Base-by-base conservation (phyloP, 2,797 vertebrate species). In the Ctenopoma kingsleyae region DNA sequence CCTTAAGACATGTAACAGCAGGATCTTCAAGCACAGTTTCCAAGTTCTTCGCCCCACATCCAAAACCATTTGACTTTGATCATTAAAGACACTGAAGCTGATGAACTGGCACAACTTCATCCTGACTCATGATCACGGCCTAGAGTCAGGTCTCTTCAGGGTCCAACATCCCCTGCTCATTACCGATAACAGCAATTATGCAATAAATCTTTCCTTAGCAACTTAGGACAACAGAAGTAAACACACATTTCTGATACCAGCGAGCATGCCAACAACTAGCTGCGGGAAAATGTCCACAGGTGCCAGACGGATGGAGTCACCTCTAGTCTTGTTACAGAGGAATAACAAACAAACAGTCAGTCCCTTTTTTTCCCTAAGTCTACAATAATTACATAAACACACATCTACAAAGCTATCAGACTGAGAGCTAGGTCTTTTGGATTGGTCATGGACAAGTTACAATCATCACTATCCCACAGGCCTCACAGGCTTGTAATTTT, bases 131-230 rank as follows among this genome's bases (percentile, higher is more conserved):
- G 41, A 62, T 72, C 71, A 67, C 70, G 77, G 86, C 67, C 71
- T 67, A 11, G 67, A 69, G 73, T 80, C 84, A 47, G 74, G 56
- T 65, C 78, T 88, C 51, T 80, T 84, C 64, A 35, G 77, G 75
- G 82, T 87, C 87, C 84, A 83, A 81, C 81, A 84, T 89, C 77
- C 55, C 83, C 81, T 81, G 59, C 74, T 82, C 64, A 59, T 85
- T 90, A 85, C 80, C 52, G 87, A 91, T 90, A 90, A 82, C 80
- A 66, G 64, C 72, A 86, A 87, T 87, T 84, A 84, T 81, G 83
- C 70, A 86, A 87, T 88, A 80, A 83, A 89, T 76, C 83, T 85
- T 89, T 89, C 88, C 92, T 59, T 90, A 84, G 89, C 80, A 91
- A 92, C 91, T 64, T 30, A 48, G 35, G 66, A 89, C 72, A 91